Conservation (phyloP, 2,797 vertebrate species). For the Leptoclinus maculatus region DNA sequence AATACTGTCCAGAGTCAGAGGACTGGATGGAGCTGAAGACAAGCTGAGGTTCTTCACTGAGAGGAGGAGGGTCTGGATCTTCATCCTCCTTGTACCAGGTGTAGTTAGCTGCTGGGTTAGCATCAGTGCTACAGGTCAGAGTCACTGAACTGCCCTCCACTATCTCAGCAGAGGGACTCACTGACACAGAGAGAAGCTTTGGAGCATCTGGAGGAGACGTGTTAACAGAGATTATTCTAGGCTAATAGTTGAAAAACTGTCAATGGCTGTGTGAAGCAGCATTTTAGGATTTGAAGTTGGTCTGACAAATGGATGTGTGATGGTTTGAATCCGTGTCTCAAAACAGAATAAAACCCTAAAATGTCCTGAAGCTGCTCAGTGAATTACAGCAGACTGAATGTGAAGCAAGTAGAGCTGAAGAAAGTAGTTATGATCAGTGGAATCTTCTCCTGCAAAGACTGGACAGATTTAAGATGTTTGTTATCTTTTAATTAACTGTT, state of each 20-base stretch:
- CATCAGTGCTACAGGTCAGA: conserved; percentile 54
- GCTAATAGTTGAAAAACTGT: no score
- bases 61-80: no score
- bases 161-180: conserved; percentile 11
- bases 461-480: not conserved
- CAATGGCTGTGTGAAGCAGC: not conserved
- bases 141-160: conserved; percentile 16
- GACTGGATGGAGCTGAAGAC: no score
- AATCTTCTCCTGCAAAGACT: not conserved
- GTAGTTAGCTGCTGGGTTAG: conserved; percentile 38
- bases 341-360: not conserved
- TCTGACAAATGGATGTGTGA: not conserved
- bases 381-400: not conserved
- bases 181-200: conserved; percentile 1
- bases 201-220: conserved; percentile 16
- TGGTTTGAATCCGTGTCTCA: not conserved
- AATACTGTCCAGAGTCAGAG: not conserved
- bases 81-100: conserved; percentile 37
- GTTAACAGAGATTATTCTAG: no score
- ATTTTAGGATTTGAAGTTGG: not conserved
- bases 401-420: not conserved
- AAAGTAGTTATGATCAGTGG: not conserved
- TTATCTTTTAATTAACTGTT: not conserved
- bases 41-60: not conserved
- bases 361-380: not conserved